Base-by-base conservation (phyloP, 2,888 invertebrate genomes). In the Mimachlamys varia region DNA sequence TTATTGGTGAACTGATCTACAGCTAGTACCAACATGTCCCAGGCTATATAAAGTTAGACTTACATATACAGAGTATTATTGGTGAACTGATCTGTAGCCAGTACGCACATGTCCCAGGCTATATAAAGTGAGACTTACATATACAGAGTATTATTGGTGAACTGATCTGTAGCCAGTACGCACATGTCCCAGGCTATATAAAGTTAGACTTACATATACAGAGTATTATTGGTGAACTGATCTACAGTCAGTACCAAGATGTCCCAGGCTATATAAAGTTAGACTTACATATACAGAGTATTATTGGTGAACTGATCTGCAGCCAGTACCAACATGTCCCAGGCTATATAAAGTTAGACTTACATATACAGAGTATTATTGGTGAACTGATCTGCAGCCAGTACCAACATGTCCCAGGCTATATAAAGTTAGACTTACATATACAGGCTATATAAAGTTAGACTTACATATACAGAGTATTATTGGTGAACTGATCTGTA, bases 211-310 rank as follows among this genome's bases (percentile, higher is more conserved):
- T 91, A 95, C 93, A 93, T 93, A 92, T 94, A 95, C 15, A 95
- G 93, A 19, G 92, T 49, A 88, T 93, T 95, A 89, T 93, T 92
- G 15, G 53, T 55, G 50, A 93, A 91, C 22, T 93, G 87, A 17
- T 89, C 55, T 13, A 94, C 88, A 88, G 95, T 94, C 91, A 93
- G 88, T 7, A 96, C 89, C 90, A 97, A 94, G 19, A 93, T 90
- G 87, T 95, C 95, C 96, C 98, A 98, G 0, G 98, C 98, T 88
- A 97, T 95, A 89, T 97, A 97, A 1, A 98, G 96, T 44, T 44
- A 44, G 44, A 91, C 92, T 92, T 91, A 95, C 93, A 93, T 93
- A 92, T 94, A 95, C 15, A 95, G 93, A 19, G 92, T 49, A 88
- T 93, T 95, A 89, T 93, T 92, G 15, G 53, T 55, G 50, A 93